Percentiles rank a stretch among this genome's conserved stretches.
phyloP scores from a whole-genome alignment of 2,113 vertebrate species.

The Columbina picui region DNA sequence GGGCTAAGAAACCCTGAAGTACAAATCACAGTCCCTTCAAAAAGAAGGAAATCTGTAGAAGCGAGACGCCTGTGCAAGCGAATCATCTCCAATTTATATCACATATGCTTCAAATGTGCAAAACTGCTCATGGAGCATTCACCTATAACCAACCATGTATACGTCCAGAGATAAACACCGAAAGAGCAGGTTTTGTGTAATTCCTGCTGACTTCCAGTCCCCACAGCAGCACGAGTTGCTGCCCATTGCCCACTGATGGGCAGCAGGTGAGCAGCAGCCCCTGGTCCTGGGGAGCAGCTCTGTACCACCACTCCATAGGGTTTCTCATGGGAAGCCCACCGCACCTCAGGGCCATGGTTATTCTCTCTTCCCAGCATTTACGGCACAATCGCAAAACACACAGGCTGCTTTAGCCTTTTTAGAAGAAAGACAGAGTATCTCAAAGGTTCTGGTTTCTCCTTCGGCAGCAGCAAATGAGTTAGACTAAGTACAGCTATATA shows the following conservation, averaged over 20 bases:
- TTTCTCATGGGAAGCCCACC: neutral
- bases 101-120: neutral
- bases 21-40: neutral
- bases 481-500: neutral
- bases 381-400: accelerated
- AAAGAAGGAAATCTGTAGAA: neutral
- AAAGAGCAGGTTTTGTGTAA: neutral
- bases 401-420: neutral
- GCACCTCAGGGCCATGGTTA: neutral
- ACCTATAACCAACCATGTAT: neutral
- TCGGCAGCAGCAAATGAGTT: neutral
- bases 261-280: neutral
- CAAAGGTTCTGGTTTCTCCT: neutral
- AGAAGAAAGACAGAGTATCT: neutral
- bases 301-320: neutral
- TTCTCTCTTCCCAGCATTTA: neutral
- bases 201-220: neutral
- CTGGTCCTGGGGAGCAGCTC: neutral
- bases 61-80: neutral
- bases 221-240: neutral
- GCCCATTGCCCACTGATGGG: accelerated
- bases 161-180: accelerated
- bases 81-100: neutral
- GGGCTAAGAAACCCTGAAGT: neutral
- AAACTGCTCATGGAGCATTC: neutral